phyloP scores from a whole-genome alignment of 64 coral and sea anemone genomes.

The Anthopleura sola region DNA sequence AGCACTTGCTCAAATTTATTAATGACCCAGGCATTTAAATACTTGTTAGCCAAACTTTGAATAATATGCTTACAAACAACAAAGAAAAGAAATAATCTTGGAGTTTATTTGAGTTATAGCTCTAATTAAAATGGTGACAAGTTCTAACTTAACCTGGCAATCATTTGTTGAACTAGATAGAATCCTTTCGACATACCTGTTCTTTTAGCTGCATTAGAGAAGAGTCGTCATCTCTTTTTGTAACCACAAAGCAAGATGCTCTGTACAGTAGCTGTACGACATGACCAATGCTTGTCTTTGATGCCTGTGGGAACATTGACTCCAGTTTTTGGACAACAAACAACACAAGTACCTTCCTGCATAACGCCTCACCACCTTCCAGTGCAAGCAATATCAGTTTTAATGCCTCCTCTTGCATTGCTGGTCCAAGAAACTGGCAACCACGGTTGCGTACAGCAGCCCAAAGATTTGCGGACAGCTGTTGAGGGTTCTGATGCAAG shows the following conservation, averaged over 20 bases:
- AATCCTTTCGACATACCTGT: conserved; percentile 58
- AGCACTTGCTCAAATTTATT: no score
- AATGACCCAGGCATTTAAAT: no score
- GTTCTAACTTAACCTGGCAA: no score
- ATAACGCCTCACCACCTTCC: conserved; percentile 91
- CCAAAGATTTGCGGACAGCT: conserved; percentile 94
- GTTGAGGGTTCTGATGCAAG: conserved; percentile 94
- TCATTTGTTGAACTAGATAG: neutral
- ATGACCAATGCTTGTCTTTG: conserved; percentile 98
- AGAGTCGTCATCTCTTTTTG: conserved; percentile 89
- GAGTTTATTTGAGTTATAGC: no score
- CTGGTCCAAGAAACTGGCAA: conserved; percentile 99
- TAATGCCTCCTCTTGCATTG: conserved; percentile 97
- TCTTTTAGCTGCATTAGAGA: conserved; percentile 99
- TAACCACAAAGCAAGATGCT: conserved; percentile 97
- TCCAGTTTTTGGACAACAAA: conserved; percentile 97
- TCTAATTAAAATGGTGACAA: no score
- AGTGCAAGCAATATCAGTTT: conserved; percentile 85
- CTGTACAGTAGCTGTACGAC: conserved; percentile 95
- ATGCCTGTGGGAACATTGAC: conserved; percentile 85
- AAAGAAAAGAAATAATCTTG: no score
- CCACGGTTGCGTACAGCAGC: conserved; percentile 95
- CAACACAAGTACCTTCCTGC: conserved; percentile 93
- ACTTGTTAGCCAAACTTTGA: no score
- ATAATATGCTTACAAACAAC: no score